Conservation (phyloP, 2,888 invertebrate species). For the Bimastos eiseni region DNA sequence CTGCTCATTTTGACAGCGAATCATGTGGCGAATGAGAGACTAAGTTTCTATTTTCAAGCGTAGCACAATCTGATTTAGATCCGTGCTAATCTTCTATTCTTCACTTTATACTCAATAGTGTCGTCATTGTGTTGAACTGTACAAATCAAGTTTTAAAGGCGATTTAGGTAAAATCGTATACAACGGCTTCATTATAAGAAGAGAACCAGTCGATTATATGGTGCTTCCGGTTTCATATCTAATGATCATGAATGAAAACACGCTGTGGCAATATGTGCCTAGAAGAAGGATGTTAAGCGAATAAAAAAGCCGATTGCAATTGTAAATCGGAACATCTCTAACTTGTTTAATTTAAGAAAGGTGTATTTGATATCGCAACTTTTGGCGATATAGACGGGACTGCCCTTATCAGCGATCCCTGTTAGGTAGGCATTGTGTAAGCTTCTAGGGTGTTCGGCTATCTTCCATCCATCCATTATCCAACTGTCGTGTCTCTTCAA, state of each 20-base stretch:
- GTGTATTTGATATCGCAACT: not conserved
- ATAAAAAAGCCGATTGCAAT: not conserved
- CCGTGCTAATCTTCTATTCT: too few species aligned
- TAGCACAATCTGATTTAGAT: too few species aligned
- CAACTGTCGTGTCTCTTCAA: not conserved
- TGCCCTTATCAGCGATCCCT: not conserved
- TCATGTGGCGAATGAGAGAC: too few species aligned
- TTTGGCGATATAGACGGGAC: not conserved
- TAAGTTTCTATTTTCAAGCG: too few species aligned
- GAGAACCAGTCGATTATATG: not conserved
- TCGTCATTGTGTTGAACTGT: not conserved
- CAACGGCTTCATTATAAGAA: not conserved
- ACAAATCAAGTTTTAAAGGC: not conserved
- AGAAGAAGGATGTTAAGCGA: not conserved
- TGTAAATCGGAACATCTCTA: not conserved
- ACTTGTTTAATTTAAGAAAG: not conserved
- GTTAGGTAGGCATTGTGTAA: not conserved
- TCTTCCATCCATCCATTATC: not conserved
- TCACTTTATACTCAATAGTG: too few species aligned
- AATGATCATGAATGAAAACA: slow-evolving; percentile 6
- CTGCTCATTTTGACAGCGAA: too few species aligned
- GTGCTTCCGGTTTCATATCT: not conserved
- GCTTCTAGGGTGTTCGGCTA: not conserved
- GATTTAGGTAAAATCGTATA: not conserved
- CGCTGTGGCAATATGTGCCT: not conserved